Conservation (phyloP, 1,140 invertebrate genomes). For the Coboldia fuscipes region DNA sequence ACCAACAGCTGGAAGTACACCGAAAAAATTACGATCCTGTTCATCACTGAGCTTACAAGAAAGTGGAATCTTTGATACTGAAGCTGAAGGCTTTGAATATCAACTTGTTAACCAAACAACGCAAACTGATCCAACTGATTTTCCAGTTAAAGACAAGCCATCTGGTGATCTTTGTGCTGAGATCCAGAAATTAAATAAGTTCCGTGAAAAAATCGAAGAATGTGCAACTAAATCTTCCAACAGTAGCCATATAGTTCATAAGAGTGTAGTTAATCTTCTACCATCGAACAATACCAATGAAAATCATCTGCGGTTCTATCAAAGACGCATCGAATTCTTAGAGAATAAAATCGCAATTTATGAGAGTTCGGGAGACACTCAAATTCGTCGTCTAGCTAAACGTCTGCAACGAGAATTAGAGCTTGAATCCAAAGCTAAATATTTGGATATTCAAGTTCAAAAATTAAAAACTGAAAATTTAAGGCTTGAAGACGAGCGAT, state of each 20-base stretch:
- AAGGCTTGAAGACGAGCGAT: conserved; percentile 35
- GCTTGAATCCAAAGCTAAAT: conserved; percentile 27
- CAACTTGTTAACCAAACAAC: conserved; percentile 15
- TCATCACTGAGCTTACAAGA: conserved; percentile 27
- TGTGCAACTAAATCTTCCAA: conserved; percentile 13
- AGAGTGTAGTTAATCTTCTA: conserved; percentile 19
- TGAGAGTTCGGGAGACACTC: conserved; percentile 31
- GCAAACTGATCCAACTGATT: conserved; percentile 28
- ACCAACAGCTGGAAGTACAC: background rate
- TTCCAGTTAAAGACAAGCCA: conserved; percentile 14
- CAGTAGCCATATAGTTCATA: conserved; percentile 6
- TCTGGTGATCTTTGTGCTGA: conserved; percentile 25
- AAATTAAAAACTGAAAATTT: conserved; percentile 32
- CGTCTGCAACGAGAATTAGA: conserved; percentile 30
- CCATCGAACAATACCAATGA: conserved; percentile 24
- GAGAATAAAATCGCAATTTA: conserved; percentile 33
- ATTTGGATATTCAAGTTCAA: conserved; percentile 27
- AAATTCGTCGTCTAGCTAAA: conserved; percentile 30
- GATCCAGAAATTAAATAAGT: conserved; percentile 31
- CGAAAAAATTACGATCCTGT: background rate
- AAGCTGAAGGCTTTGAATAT: conserved; percentile 18
- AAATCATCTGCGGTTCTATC: conserved; percentile 31
- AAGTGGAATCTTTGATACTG: conserved; percentile 38
- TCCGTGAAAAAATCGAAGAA: conserved; percentile 28
- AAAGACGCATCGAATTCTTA: conserved; percentile 30